Conservation (phyloP, 2,797 vertebrate species). For the Eospalax fontanierii region DNA sequence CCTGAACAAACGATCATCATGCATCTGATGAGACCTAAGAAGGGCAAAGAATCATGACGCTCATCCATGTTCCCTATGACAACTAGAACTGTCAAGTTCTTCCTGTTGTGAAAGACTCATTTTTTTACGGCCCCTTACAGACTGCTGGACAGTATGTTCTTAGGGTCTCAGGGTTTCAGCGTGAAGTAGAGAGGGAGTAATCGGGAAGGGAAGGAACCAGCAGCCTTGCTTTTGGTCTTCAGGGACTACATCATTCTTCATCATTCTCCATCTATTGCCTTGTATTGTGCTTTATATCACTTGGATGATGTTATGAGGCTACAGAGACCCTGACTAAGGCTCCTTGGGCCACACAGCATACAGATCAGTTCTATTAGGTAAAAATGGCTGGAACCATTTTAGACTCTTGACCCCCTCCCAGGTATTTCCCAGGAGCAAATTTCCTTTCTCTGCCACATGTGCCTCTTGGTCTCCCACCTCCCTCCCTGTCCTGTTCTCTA, state of each 20-base stretch:
- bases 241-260: accelerated
- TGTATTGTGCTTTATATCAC: background rate
- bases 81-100: background rate
- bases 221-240: background rate
- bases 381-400: background rate
- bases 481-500: background rate
- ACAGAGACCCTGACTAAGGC: background rate
- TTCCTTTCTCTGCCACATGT: background rate
- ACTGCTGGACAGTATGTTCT: background rate
- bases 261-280: accelerated
- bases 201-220: background rate
- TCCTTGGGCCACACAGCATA: accelerated
- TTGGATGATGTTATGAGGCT: background rate
- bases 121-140: background rate
- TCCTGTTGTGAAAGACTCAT: background rate
- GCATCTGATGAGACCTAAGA: background rate
- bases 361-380: background rate
- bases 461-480: background rate
- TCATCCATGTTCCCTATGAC: background rate
- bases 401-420: background rate
- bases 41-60: background rate
- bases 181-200: background rate
- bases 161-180: background rate
- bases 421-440: background rate
- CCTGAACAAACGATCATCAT: background rate